Conservation (phyloP, 2,797 vertebrate genomes). For the Natrix natrix region DNA sequence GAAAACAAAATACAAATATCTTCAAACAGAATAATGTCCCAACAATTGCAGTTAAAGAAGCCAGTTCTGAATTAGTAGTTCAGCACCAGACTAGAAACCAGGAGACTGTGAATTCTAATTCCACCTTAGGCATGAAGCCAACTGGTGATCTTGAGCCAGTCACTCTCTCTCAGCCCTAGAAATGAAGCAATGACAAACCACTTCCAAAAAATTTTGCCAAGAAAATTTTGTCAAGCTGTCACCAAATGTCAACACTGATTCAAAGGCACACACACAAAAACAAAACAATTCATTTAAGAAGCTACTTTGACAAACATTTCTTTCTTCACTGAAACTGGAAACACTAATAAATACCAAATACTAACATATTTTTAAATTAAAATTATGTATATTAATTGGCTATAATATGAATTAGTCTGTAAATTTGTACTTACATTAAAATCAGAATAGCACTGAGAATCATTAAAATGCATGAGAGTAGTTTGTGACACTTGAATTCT, state of each 20-base stretch:
- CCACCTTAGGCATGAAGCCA: background rate
- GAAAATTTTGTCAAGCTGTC: background rate
- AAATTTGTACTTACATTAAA: background rate
- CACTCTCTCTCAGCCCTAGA: background rate
- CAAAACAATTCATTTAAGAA: background rate
- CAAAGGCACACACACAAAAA: background rate
- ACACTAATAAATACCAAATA: background rate
- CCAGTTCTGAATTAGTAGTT: background rate
- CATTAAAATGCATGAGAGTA: background rate
- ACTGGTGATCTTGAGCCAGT: background rate
- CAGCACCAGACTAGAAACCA: background rate
- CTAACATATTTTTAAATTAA: background rate
- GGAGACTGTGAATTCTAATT: background rate
- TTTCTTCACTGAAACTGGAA: background rate
- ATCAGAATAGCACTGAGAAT: background rate
- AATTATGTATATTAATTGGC: background rate
- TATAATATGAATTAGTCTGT: background rate
- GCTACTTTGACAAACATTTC: background rate
- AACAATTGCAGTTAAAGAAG: background rate
- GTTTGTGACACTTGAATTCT: background rate
- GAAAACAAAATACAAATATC: conserved; percentile 26
- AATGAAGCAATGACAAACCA: background rate
- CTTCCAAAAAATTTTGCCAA: background rate
- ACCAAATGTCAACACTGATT: background rate
- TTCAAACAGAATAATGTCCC: conserved; percentile 33